Evolutionary conservation across 2,888 invertebrate genomes (phyloP).

Genomic region (Boloria euphrosyne): DNA sequence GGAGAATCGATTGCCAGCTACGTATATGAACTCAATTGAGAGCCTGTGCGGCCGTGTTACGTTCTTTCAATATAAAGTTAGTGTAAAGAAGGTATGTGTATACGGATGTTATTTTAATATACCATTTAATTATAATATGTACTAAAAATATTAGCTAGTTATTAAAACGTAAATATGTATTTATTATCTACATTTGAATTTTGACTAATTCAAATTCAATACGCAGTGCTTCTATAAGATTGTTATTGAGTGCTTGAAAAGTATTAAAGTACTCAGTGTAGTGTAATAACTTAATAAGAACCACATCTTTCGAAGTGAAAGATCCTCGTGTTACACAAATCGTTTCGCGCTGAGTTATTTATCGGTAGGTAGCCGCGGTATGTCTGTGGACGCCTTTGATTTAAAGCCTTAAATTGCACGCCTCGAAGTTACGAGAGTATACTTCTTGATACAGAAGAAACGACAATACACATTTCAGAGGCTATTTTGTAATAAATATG

Average conservation of each 20-base stretch:
- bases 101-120: neutral
- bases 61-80: conserved; percentile 15
- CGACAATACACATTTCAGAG: no score
- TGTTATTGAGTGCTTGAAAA: neutral
- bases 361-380: conserved; percentile 76
- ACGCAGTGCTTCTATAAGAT: neutral
- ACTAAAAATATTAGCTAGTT: neutral
- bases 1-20: conserved; percentile 68
- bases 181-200: neutral
- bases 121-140: no score
- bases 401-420: conserved; percentile 78
- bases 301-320: conserved; percentile 50
- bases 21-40: conserved; percentile 57
- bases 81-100: neutral
- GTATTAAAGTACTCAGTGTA: conserved; percentile 17
- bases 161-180: neutral
- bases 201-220: neutral
- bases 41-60: conserved; percentile 18
- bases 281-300: conserved; percentile 41
- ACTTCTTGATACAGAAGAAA: conserved; percentile 50
- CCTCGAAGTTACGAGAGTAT: conserved; percentile 58
- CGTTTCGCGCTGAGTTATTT: conserved; percentile 68
- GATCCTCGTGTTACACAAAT: conserved; percentile 73
- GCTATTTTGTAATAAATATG: neutral
- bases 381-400: conserved; percentile 63